These are phyloP conservation scores for Neomonachus schauinslandi DNA, from an alignment of 2,113 vertebrate genomes.

Conservation along the genomic window DNA sequence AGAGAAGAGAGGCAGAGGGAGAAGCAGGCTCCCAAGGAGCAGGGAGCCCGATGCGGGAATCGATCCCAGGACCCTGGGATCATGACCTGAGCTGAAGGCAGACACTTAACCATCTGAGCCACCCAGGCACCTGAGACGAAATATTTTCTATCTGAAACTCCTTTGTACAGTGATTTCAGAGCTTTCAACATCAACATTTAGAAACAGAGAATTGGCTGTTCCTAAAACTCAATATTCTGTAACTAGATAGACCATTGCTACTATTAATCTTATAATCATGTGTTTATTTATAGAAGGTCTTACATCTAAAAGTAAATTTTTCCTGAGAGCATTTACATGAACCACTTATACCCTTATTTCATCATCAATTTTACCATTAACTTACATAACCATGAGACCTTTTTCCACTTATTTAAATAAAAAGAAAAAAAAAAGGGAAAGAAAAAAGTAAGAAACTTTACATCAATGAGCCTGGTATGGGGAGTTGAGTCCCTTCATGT, in stretches of 20 bases:
- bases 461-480: background rate
- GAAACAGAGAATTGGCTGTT: background rate
- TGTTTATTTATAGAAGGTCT: background rate
- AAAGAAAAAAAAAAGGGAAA: background rate
- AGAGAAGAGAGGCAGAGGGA: too few relatives aligned
- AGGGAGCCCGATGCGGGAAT: too few relatives aligned
- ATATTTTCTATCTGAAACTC: conserved; percentile 18
- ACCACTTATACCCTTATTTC: background rate
- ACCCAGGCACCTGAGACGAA: background rate
- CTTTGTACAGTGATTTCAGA: background rate
- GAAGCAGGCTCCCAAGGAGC: too few relatives aligned
- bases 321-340: background rate
- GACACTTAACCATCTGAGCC: too few relatives aligned
- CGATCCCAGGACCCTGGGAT: too few relatives aligned
- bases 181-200: background rate
- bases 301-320: background rate
- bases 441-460: background rate
- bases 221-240: background rate
- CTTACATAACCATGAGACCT: background rate
- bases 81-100: too few relatives aligned
- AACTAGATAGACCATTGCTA: background rate
- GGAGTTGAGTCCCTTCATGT: background rate
- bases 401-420: background rate
- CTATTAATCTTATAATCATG: background rate
- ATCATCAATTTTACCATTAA: background rate